Conservation (phyloP, 2,113 vertebrate genomes). For the Lasiurus cinereus region DNA sequence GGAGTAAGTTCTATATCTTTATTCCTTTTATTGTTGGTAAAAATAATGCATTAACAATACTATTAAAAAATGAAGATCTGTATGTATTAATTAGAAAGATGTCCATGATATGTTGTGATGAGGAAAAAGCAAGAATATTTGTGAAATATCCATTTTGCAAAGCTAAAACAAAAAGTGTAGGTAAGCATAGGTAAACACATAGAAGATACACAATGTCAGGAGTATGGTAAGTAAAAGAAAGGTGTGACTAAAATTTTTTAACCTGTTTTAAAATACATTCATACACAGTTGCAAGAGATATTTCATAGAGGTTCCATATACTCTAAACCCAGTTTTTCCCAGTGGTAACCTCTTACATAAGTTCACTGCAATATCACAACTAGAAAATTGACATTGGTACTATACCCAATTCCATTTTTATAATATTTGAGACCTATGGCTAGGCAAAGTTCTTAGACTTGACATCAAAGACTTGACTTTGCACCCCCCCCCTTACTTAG, state of each 20-base stretch:
- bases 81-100: not conserved
- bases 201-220: not conserved
- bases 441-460: not conserved
- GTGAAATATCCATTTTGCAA: not conserved
- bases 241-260: not conserved
- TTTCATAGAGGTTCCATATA: not conserved
- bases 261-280: not conserved
- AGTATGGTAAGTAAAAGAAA: not conserved
- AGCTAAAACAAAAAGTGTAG: not conserved
- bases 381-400: not conserved
- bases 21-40: not conserved
- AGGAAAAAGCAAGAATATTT: not conserved
- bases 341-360: not conserved
- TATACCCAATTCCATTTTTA: not conserved
- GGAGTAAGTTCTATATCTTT: constrained; percentile 88
- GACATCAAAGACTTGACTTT: not conserved
- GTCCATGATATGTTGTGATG: not conserved
- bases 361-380: not conserved
- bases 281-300: not conserved
- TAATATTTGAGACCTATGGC: not conserved
- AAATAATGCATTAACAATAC: not conserved
- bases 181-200: not conserved
- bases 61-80: not conserved
- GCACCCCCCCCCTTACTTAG: not conserved
- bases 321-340: not conserved